Conservation (phyloP, 1,140 invertebrate species). For the Drosophila nannoptera region DNA sequence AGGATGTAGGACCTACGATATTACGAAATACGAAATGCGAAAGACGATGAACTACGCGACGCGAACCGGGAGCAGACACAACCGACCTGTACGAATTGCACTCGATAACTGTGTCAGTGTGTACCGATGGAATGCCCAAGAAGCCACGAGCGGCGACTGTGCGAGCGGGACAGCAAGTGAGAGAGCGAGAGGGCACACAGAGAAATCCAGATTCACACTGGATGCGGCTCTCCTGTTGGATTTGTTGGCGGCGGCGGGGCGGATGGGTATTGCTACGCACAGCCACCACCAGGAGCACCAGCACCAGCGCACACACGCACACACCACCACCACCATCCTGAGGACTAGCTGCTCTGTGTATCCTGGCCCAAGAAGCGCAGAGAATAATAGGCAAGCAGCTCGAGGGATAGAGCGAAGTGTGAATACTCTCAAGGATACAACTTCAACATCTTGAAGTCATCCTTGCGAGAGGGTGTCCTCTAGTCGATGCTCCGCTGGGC, state of each 20-base stretch:
- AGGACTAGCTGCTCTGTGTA: conserved; percentile 11
- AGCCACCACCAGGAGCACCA: conserved; percentile 24
- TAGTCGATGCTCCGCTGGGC: not conserved
- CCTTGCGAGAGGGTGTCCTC: no score
- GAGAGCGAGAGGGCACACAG: not conserved
- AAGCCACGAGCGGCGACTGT: not conserved
- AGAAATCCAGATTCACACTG: conserved; percentile 18
- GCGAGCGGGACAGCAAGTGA: not conserved
- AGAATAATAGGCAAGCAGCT: conserved; percentile 32
- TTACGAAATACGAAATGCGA: conserved; percentile 38
- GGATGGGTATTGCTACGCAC: conserved; percentile 9
- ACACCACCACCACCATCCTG: conserved; percentile 17
- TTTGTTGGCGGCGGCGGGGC: conserved; percentile 24
- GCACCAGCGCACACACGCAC: conserved; percentile 13
- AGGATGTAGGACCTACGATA: conserved; percentile 24
- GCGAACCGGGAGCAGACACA: conserved; percentile 55
- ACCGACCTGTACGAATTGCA: conserved; percentile 78
- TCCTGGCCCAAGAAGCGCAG: conserved; percentile 53
- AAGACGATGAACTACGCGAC: conserved; percentile 41
- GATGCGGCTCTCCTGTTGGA: conserved; percentile 37
- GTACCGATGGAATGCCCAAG: conserved; percentile 60
- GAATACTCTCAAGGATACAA: not conserved
- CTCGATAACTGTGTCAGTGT: conserved; percentile 78
- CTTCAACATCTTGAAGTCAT: no score
- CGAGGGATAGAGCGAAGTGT: not conserved